Conservation (phyloP, 2,113 vertebrate species). For the Nothoprocta pentlandii region DNA sequence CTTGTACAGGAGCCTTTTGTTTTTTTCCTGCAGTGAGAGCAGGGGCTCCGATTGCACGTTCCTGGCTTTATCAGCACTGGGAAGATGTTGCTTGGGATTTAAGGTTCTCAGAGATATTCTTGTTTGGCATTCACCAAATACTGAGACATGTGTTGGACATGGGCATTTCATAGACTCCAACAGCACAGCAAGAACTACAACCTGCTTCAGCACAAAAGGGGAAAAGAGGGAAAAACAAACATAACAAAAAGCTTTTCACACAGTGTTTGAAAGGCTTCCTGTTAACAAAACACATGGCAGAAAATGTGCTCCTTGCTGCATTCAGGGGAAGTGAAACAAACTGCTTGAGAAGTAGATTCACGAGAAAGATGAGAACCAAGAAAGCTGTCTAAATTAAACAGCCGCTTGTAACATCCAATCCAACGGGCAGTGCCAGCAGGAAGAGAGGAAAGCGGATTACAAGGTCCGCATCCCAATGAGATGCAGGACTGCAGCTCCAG, state of each 20-base stretch:
- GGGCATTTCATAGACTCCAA: conserved; percentile 58
- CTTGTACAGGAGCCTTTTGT: conserved; percentile 67
- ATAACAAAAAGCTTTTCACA: conserved; percentile 79
- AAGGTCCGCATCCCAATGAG: conserved; percentile 58
- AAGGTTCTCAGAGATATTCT: conserved; percentile 66
- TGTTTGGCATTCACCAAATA: conserved; percentile 66
- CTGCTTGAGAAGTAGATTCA: conserved; percentile 42
- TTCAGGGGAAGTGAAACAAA: conserved; percentile 38
- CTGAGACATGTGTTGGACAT: conserved; percentile 78
- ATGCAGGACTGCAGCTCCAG: not conserved
- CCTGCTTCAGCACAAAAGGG: conserved; percentile 71
- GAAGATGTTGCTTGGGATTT: conserved; percentile 71
- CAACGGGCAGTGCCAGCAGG: conserved; percentile 50
- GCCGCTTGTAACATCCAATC: conserved; percentile 38
- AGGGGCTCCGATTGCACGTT: conserved; percentile 31
- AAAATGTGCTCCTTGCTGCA: conserved; percentile 44
- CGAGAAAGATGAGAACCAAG: conserved; percentile 8
- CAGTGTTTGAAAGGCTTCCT: conserved; percentile 71
- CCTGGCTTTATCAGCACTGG: conserved; percentile 72
- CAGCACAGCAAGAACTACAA: conserved; percentile 71
- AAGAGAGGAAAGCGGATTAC: conserved; percentile 20
- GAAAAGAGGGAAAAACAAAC: conserved; percentile 59
- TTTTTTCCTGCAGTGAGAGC: conserved; percentile 49
- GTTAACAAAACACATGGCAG: conserved; percentile 67
- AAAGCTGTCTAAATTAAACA: conserved; percentile 49